Evolutionary conservation across 2,113 vertebrate genomes (phyloP), one percentile per base, ranked within the genome.

Genomic region (Rhegmatorhina hoffmannsi): DNA sequence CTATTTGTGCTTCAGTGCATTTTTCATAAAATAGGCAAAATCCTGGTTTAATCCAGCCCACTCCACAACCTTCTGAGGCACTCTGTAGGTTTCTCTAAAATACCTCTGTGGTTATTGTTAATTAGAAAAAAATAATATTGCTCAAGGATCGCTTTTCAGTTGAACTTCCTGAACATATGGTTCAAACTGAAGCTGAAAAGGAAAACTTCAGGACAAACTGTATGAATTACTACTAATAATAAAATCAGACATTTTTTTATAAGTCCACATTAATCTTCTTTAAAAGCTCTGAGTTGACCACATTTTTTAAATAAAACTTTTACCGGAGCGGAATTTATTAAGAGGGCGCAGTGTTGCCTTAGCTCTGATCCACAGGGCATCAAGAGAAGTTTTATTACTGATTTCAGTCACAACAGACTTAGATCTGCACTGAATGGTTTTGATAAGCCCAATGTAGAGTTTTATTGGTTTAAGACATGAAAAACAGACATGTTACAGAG

Each of bases 111-210:
- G 95, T 94, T 96, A 93, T 96, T 94, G 92, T 94, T 94, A 96
- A 97, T 97, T 97, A 95, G 84, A 94, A 85, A 96, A 86, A 97
- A 96, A 96, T 95, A 95, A 97, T 96, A 97, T 94, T 97, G 90
- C 85, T 92, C 58, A 94, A 95, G 90, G 90, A 94, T 96, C 55
- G 7, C 88, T 93, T 95, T 97, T 98, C 97, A 97, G 73, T 96
- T 94, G 92, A 94, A 96, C 96, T 98, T 97, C 96, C 97, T 97
- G 97, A 96, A 97, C 97, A 97, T 95, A 93, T 97, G 96, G 96
- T 97, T 97, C 89, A 84, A 95, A 93, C 96, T 96, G 93, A 86
- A 96, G 87, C 87, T 97, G 96, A 94, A 96, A 97, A 97, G 67
- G 95, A 94, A 97, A 97, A 97, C 95, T 96, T 84, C 69, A 63